Conservation (phyloP, 1,140 invertebrate species). For the Drosophila prosaltans region DNA sequence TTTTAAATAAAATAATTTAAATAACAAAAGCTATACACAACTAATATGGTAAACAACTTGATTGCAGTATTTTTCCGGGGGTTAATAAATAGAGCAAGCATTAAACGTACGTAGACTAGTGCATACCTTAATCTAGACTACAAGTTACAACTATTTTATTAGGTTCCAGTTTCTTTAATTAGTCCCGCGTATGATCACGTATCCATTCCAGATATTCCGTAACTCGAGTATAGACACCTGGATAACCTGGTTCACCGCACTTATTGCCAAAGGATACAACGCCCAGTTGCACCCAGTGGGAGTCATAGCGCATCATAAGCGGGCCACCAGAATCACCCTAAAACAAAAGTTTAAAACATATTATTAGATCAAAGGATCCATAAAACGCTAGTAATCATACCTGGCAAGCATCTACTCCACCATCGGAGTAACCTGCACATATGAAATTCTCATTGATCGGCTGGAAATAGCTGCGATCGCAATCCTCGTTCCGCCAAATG, state of each 20-base stretch:
- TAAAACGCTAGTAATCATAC: slow-evolving; percentile 82
- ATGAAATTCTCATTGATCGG: slow-evolving; percentile 95
- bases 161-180: slow-evolving; percentile 10
- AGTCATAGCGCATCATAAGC: slow-evolving; percentile 90
- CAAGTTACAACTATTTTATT: slow-evolving; percentile 46
- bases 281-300: slow-evolving; percentile 93
- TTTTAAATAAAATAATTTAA: slow-evolving; percentile 70
- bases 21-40: slow-evolving; percentile 54
- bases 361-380: rapidly evolving
- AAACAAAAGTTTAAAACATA: background rate
- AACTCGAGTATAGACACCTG: slow-evolving; percentile 85
- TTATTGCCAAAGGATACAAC: slow-evolving; percentile 96
- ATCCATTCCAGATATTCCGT: slow-evolving; percentile 82
- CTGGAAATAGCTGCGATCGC: slow-evolving; percentile 95
- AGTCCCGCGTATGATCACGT: slow-evolving; percentile 79
- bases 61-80: slow-evolving; percentile 1
- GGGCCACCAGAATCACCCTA: slow-evolving; percentile 88
- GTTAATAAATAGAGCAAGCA: slow-evolving; percentile 68
- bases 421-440: slow-evolving; percentile 94
- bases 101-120: slow-evolving; percentile 78
- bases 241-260: slow-evolving; percentile 93
- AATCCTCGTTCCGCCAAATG: slow-evolving; percentile 95
- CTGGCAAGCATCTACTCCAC: slow-evolving; percentile 96
- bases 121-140: slow-evolving; percentile 70
- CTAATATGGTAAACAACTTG: slow-evolving; percentile 21